phyloP scores from a whole-genome alignment of 2,113 vertebrate genomes.

The Cebus imitator region DNA sequence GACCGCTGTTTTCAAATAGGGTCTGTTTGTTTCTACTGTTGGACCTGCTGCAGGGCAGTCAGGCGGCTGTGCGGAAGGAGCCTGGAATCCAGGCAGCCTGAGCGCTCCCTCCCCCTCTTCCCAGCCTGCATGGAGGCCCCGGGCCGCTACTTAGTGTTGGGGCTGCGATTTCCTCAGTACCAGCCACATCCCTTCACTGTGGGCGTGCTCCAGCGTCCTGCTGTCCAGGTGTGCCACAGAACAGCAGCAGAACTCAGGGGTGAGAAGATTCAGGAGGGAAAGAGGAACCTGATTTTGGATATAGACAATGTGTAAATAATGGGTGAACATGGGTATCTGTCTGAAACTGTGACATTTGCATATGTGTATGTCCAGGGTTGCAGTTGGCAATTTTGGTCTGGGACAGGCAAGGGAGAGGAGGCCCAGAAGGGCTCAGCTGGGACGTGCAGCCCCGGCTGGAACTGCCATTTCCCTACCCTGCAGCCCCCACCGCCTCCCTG shows the following conservation, averaged over 20 bases:
- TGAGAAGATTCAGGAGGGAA: background rate
- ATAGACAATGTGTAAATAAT: background rate
- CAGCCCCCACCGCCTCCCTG: accelerated
- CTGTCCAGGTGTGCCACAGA: accelerated
- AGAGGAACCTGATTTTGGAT: background rate
- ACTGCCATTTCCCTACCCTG: accelerated
- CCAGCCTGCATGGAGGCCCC: accelerated
- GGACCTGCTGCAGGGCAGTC: background rate
- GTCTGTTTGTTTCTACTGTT: background rate
- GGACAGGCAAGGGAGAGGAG: background rate
- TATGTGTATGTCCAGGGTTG: background rate
- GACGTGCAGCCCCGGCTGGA: background rate
- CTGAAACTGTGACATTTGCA: background rate
- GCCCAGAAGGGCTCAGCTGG: background rate
- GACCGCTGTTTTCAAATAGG: background rate
- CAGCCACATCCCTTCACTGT: accelerated
- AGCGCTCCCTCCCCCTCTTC: accelerated
- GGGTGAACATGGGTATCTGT: background rate
- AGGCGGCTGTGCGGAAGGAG: background rate
- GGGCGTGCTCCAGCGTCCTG: accelerated
- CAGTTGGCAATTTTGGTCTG: background rate
- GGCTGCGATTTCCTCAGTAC: accelerated
- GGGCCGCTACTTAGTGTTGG: accelerated
- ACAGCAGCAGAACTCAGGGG: background rate
- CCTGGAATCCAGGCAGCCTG: accelerated